Base-by-base conservation (phyloP, 2,113 vertebrate genomes). In the Corythornis vintsioides region DNA sequence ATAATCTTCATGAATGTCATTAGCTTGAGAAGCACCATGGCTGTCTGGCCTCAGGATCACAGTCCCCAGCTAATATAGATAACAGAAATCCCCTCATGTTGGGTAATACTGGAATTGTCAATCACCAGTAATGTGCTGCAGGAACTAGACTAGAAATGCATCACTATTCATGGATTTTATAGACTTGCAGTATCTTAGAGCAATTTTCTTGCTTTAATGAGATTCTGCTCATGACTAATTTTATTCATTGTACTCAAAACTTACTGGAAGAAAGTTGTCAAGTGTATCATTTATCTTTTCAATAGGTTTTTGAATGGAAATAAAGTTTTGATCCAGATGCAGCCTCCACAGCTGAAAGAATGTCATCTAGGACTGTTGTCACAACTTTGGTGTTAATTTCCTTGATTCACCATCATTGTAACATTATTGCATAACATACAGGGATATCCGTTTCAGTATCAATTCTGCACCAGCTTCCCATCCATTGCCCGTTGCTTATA, bases 11-110 rank as follows among this genome's bases (percentile, higher is more conserved):
- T 19, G n/a, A 67, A 5, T 3, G 0, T 19, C 28, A 28, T 61
- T 7, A 25, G 35, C 15, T n/a, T 25, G 28, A 66, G 12, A 19
- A 61, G 6, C 25, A 76, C 18, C 24, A 18, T 28, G 24, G 6
- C 15, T 73, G 6, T 60, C 22, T n/a, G 38, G 24, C 11, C 65
- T 22, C 14, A 18, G 38, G 16, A 38, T 35, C 53, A 60, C 6
- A 7, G 18, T 10, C 31, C 43, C 43, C 70, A 67, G 38, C 13
- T 52, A 25, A 40, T 2, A 25, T 0, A 52, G n/a, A 4, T 5
- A 48, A 24, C 9, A 56, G 42, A 43, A 66, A 31, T 18, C 17
- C 14, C 35, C 43, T 29, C 29, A 59, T 40, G 78, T 18, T 11
- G 19, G 77, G 47, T 17, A 29, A 7, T n/a, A 25, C 22, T 21